Evolutionary conservation across 2,888 invertebrate species (phyloP).

Genomic region (Prionchulus punctatus): DNA sequence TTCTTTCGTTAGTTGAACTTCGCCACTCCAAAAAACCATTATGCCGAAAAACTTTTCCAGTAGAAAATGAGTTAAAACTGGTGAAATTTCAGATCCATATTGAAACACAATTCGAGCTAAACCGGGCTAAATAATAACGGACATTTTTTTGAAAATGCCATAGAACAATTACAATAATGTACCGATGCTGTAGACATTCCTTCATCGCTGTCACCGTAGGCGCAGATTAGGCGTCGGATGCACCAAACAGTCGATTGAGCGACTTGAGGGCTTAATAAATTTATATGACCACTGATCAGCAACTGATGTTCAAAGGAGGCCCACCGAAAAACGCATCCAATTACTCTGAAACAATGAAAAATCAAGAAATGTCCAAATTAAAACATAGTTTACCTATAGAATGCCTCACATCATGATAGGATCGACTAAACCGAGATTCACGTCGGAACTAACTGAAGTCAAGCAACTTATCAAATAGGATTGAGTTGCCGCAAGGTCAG

Average conservation of each 20-base stretch:
- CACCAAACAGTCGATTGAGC: constrained; percentile 61
- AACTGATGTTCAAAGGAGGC: constrained; percentile 17
- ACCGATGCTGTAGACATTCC: no score
- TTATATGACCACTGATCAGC: constrained; percentile 5
- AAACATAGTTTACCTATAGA: no score
- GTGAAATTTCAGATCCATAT: background rate
- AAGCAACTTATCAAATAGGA: background rate
- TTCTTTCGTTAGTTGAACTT: constrained; percentile 15
- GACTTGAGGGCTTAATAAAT: constrained; percentile 58
- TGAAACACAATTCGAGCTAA: no score
- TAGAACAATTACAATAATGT: no score
- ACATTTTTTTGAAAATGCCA: no score
- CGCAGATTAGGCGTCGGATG: constrained; percentile 42
- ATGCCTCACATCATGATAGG: no score
- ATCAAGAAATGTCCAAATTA: no score
- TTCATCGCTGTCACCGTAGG: background rate
- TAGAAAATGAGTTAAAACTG: constrained; percentile 37
- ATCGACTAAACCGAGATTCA: no score
- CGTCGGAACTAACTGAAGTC: no score
- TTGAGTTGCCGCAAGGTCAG: background rate
- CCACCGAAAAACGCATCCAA: constrained; percentile 19
- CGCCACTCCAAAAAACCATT: constrained; percentile 42
- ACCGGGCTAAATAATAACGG: no score
- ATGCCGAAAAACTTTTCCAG: constrained; percentile 49
- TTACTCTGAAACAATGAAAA: constrained; percentile 16